Evolutionary conservation across 2,797 vertebrate species (phyloP).

Genomic region (Darevskia mixta): DNA sequence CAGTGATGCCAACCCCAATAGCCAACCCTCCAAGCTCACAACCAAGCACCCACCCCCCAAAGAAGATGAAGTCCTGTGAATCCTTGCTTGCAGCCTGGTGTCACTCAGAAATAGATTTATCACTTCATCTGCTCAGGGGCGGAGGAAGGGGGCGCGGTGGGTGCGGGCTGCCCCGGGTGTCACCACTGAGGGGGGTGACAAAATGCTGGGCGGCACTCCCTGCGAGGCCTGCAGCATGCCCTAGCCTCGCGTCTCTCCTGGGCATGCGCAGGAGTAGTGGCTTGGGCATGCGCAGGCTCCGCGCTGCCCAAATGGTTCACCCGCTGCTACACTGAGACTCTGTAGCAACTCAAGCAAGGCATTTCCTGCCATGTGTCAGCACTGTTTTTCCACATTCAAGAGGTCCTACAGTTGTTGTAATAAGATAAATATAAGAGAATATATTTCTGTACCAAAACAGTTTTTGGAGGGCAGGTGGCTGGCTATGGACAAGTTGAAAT

Average conservation of each 20-base stretch:
- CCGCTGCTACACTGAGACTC: too few relatives aligned
- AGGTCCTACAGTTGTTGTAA: background rate
- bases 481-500: background rate
- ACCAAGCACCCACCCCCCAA: background rate
- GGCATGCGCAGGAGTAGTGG: too few relatives aligned
- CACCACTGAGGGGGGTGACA: too few relatives aligned
- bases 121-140: too few relatives aligned
- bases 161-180: too few relatives aligned
- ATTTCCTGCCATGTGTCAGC: background rate
- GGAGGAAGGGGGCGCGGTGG: too few relatives aligned
- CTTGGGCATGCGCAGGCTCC: too few relatives aligned
- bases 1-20: too few relatives aligned
- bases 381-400: background rate
- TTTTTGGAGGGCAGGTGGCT: background rate
- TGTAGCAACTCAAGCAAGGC: background rate
- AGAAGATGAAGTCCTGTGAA: background rate
- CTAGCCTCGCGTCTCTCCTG: too few relatives aligned
- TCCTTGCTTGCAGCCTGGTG: background rate
- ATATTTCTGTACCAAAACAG: background rate
- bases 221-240: too few relatives aligned
- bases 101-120: background rate
- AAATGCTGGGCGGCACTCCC: too few relatives aligned
- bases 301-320: rapidly evolving
- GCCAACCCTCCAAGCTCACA: background rate
- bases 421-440: too few relatives aligned